Percentiles rank a stretch among this genome's conserved stretches.
Conservation (phyloP, 1,140 invertebrate genomes). For the Polypedilum pembai region DNA sequence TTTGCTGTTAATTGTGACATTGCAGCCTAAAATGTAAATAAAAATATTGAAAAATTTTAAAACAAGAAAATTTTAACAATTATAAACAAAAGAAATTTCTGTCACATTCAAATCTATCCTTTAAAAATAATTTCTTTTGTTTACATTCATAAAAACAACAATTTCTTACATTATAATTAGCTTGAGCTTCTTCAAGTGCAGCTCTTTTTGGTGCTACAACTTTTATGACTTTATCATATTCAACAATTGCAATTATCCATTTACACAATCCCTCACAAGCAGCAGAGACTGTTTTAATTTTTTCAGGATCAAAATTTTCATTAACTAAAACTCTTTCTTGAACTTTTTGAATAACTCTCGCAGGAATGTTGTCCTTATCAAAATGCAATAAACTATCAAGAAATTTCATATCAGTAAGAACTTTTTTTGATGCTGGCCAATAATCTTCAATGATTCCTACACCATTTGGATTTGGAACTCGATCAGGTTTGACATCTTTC, state of each 20-base stretch:
- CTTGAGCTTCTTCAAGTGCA: slow-evolving; percentile 68
- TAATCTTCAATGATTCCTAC: slow-evolving; percentile 77
- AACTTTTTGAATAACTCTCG: slow-evolving; percentile 73
- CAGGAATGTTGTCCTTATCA: slow-evolving; percentile 88
- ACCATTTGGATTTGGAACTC: slow-evolving; percentile 69
- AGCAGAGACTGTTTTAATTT: slow-evolving; percentile 69
- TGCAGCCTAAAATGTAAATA: slow-evolving; percentile 44
- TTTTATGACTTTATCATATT: slow-evolving; percentile 87
- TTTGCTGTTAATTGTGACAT: slow-evolving; percentile 66
- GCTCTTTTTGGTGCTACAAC: slow-evolving; percentile 79
- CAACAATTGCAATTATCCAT: slow-evolving; percentile 87
- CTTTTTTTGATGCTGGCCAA: slow-evolving; percentile 85
- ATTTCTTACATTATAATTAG: slow-evolving; percentile 52
- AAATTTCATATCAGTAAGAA: slow-evolving; percentile 88
- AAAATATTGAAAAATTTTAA: slow-evolving; percentile 30
- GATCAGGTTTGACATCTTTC: slow-evolving; percentile 75
- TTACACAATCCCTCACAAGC: slow-evolving; percentile 77
- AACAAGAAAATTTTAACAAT: not conserved
- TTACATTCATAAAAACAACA: no score
- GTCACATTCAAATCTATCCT: no score
- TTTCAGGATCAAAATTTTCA: slow-evolving; percentile 85
- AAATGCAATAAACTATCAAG: slow-evolving; percentile 74
- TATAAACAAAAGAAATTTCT: slow-evolving; percentile 13
- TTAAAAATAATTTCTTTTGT: no score
- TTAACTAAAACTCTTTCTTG: slow-evolving; percentile 73